These are phyloP conservation scores for Prolemur simus DNA, from an alignment of 2,113 vertebrate genomes.

Conservation along the genomic window DNA sequence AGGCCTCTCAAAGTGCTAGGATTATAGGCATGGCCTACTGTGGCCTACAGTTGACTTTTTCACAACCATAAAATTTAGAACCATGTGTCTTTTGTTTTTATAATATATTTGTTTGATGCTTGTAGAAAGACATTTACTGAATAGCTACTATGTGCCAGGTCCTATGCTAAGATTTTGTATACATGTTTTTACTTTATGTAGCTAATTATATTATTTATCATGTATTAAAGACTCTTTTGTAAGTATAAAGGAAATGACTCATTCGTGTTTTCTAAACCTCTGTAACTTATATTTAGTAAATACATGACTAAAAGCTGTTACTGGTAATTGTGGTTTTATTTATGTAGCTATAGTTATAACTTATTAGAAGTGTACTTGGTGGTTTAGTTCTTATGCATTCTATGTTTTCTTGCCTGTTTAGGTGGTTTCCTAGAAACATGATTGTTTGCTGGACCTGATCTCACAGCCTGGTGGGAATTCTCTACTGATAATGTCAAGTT, in stretches of 20 bases:
- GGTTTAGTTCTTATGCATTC: constrained; percentile 78
- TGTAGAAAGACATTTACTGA: constrained; percentile 1
- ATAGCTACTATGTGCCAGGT: neutral
- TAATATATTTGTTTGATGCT: neutral
- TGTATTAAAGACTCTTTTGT: neutral
- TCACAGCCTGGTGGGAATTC: constrained; percentile 86
- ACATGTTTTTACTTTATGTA: neutral
- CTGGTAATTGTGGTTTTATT: constrained; percentile 80
- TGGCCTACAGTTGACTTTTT: neutral
- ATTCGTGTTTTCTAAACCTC: constrained; percentile 72
- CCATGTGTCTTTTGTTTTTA: neutral
- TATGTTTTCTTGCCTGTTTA: constrained; percentile 81
- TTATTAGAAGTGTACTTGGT: constrained; percentile 80
- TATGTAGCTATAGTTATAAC: constrained; percentile 76
- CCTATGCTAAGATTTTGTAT: neutral
- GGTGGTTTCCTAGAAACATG: constrained; percentile 92
- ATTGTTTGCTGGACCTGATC: constrained; percentile 87
- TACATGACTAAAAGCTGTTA: constrained; percentile 80
- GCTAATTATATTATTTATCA: constrained; percentile 26
- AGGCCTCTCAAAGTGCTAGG: too few species aligned
- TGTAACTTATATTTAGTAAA: constrained; percentile 79
- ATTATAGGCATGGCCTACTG: too few species aligned
- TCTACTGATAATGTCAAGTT: constrained; percentile 95
- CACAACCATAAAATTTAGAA: neutral
- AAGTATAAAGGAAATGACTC: constrained; percentile 63